Evolutionary conservation across 2,797 vertebrate genomes (phyloP).

Genomic region (Natrix natrix): DNA sequence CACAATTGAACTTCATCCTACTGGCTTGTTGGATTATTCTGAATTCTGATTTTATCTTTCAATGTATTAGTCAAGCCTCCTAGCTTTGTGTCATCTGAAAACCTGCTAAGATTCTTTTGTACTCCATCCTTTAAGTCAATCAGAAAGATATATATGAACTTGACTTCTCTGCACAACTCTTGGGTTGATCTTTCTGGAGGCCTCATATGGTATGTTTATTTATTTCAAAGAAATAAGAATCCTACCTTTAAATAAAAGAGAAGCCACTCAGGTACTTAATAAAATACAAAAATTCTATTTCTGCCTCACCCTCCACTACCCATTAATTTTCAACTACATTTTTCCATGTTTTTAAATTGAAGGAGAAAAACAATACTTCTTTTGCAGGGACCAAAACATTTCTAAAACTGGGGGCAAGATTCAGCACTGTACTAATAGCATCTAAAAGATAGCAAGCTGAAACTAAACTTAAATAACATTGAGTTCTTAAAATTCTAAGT

Average conservation of each 20-base stretch:
- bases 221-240: neutral
- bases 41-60: neutral
- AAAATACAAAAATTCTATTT: neutral
- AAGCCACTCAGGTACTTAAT: neutral
- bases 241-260: neutral
- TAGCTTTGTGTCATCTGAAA: neutral
- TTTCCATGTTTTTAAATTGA: neutral
- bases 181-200: neutral
- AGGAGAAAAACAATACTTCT: neutral
- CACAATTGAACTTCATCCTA: neutral
- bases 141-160: neutral
- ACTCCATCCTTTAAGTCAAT: neutral
- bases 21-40: neutral
- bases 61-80: neutral
- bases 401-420: neutral
- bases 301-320: neutral
- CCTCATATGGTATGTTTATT: neutral
- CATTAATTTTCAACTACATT: neutral
- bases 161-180: neutral
- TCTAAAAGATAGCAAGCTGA: neutral
- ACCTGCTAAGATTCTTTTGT: neutral
- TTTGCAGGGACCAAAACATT: neutral
- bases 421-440: neutral
- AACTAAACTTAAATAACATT: slow-evolving; percentile 10
- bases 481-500: neutral